Conservation (phyloP, 2,888 invertebrate genomes). For the Salpingus planirostris region DNA sequence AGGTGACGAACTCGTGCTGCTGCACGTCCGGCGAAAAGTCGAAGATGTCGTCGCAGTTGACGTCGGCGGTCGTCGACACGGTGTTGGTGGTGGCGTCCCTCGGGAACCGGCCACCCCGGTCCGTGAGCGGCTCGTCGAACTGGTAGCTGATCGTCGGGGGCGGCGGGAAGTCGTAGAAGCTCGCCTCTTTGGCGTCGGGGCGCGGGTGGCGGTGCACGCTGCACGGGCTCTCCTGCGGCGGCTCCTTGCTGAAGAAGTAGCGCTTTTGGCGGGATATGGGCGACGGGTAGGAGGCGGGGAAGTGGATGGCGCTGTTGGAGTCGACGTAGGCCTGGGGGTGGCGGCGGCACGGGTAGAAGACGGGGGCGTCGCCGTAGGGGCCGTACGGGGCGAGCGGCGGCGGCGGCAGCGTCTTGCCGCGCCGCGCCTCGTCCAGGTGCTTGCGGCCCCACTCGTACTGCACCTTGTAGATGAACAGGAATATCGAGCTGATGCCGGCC, state of each 20-base stretch:
- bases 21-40: slow-evolving; percentile 49
- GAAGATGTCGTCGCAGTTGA: slow-evolving; percentile 43
- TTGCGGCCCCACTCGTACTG: slow-evolving; percentile 48
- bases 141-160: slow-evolving; percentile 57
- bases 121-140: slow-evolving; percentile 40
- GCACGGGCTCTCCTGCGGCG: slow-evolving; percentile 44
- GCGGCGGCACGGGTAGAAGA: slow-evolving; percentile 40
- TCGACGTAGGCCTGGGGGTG: slow-evolving; percentile 43
- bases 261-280: slow-evolving; percentile 46
- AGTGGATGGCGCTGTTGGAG: slow-evolving; percentile 36
- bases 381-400: slow-evolving; percentile 13
- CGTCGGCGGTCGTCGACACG: slow-evolving; percentile 56
- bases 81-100: slow-evolving; percentile 63
- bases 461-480: slow-evolving; percentile 75
- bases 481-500: slow-evolving; percentile 79
- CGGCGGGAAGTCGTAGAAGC: slow-evolving; percentile 56
- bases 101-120: slow-evolving; percentile 17
- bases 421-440: slow-evolving; percentile 41
- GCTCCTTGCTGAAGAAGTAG: slow-evolving; percentile 57
- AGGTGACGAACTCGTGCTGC: slow-evolving; percentile 60
- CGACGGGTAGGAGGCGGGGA: slow-evolving; percentile 23
- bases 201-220: slow-evolving; percentile 46
- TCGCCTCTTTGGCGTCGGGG: slow-evolving; percentile 51
- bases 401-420: slow-evolving; percentile 23
- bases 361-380: slow-evolving; percentile 30